Conservation (phyloP, 2,888 invertebrate genomes). For the Tanytarsus gracilentus region DNA sequence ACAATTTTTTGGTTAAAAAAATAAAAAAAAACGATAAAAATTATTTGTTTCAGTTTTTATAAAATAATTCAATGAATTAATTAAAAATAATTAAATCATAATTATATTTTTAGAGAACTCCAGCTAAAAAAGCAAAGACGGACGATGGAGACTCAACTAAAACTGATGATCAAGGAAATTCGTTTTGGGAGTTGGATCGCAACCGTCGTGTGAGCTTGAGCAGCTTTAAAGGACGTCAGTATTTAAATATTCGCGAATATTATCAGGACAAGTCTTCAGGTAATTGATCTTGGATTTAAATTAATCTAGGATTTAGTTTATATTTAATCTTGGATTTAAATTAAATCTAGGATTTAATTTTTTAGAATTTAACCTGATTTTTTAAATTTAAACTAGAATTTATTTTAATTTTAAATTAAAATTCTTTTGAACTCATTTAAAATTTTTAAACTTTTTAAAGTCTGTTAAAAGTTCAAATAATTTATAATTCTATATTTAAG, state of each 20-base stretch:
- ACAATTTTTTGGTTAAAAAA: not conserved
- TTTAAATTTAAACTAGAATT: not conserved
- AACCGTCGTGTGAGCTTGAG: slow-evolving; percentile 22
- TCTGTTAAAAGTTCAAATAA: not conserved
- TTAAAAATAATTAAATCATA: not conserved
- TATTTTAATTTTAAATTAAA: not conserved
- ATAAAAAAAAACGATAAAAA: not conserved
- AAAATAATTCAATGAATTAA: not conserved
- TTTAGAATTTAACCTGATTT: not conserved
- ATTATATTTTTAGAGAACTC: not conserved
- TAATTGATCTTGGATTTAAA: no score
- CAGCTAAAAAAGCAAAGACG: not conserved
- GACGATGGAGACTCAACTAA: not conserved
- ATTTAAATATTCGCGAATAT: slow-evolving; percentile 18
- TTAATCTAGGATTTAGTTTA: not conserved
- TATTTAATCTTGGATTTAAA: not conserved
- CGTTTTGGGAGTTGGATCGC: slow-evolving; percentile 4
- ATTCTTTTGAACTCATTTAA: not conserved
- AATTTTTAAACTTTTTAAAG: not conserved
- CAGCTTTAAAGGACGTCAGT: slow-evolving; percentile 14
- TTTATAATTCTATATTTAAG: not conserved
- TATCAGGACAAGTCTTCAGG: slow-evolving; percentile 10
- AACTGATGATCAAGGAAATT: slow-evolving; percentile 11
- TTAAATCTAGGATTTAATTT: no score
- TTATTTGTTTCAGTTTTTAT: not conserved